Percentiles rank a stretch among this genome's conserved stretches.
phyloP scores from a whole-genome alignment of 2,113 vertebrate species.

The Porphyrio hochstetteri region DNA sequence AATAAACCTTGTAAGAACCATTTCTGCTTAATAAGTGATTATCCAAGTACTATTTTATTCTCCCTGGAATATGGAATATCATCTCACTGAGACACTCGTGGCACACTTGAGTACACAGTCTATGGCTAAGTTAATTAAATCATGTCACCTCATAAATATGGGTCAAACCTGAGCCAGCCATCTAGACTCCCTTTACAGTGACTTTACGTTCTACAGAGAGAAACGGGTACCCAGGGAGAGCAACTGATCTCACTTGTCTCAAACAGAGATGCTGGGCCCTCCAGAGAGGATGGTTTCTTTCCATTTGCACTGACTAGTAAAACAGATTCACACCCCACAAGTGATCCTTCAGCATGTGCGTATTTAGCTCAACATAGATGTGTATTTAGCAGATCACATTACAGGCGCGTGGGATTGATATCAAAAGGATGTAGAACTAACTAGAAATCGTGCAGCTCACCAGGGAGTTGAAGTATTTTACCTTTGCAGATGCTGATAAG shows the following conservation, averaged over 20 bases:
- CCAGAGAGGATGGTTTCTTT: background rate
- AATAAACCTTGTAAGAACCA: background rate
- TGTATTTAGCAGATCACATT: slow-evolving; percentile 14
- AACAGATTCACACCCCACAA: background rate
- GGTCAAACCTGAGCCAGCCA: background rate
- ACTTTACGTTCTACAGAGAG: background rate
- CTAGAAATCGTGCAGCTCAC: background rate
- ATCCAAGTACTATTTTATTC: background rate
- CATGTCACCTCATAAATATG: background rate
- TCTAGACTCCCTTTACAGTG: background rate
- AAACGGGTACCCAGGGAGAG: background rate
- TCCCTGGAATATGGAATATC: background rate
- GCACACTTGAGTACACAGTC: background rate
- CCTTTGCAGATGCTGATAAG: slow-evolving; percentile 21
- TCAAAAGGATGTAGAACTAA: slow-evolving; percentile 2
- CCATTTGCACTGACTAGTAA: background rate
- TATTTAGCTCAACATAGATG: background rate
- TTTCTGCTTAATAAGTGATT: background rate
- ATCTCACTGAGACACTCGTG: background rate
- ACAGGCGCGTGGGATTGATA: background rate
- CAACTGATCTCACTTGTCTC: background rate
- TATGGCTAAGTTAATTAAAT: background rate
- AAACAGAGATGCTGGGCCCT: background rate
- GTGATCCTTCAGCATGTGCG: background rate
- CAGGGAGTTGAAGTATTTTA: slow-evolving; percentile 8